A percentile compares a stretch with the other conserved stretches of the same genome.
Conservation (phyloP, 2,113 vertebrate genomes). For the Pterocles orientalis region DNA sequence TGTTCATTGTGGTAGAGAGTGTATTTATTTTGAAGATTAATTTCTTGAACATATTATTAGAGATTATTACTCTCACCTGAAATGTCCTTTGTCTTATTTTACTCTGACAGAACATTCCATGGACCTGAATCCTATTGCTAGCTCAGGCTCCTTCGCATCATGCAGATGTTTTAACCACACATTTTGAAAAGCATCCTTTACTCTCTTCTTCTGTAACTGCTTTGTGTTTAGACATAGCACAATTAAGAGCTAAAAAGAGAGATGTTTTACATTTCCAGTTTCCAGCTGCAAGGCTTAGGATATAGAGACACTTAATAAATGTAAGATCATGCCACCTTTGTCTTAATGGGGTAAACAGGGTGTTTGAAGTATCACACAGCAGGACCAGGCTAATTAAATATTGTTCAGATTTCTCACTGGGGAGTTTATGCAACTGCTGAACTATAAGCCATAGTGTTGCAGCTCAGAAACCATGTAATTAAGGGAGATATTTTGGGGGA, state of each 20-base stretch:
- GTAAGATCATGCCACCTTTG: conserved; percentile 10
- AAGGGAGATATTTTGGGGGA: background rate
- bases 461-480: conserved; percentile 48
- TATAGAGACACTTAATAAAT: background rate
- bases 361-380: conserved; percentile 35
- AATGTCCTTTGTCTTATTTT: background rate
- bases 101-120: background rate
- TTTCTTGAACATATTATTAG: background rate
- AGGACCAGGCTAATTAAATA: conserved; percentile 53
- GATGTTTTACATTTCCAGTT: background rate
- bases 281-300: background rate
- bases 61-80: background rate
- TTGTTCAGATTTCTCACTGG: conserved; percentile 27
- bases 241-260: background rate
- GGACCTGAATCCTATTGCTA: background rate
- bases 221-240: background rate
- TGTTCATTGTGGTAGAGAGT: background rate
- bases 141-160: background rate
- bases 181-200: background rate
- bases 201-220: background rate
- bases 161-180: background rate
- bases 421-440: conserved; percentile 24
- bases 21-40: background rate
- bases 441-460: background rate
- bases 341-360: conserved; percentile 51